These are phyloP conservation scores for Carollia perspicillata DNA, from an alignment of 2,113 vertebrate genomes.

Conservation along the genomic window DNA sequence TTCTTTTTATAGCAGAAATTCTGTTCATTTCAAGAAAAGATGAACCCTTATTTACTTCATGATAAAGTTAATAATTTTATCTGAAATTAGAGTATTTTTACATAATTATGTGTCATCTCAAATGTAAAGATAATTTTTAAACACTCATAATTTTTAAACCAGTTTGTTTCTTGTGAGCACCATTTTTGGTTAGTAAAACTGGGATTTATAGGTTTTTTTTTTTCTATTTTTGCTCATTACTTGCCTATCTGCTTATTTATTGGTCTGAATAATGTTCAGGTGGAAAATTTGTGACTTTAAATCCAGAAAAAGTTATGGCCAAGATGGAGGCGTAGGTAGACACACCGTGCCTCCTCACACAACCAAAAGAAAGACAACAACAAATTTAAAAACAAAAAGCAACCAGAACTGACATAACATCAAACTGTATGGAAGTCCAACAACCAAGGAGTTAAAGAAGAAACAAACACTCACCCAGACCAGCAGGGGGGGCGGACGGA, in stretches of 20 bases:
- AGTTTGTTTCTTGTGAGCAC: neutral
- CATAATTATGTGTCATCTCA: neutral
- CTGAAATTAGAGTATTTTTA: constrained; percentile 10
- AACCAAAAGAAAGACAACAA: no score
- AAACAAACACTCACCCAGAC: no score
- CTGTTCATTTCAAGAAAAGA: constrained; percentile 4
- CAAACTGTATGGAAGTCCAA: no score
- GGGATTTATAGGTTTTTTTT: neutral
- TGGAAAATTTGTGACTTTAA: constrained; percentile 23
- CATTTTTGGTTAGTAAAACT: neutral
- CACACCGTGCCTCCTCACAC: no score
- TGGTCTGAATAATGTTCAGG: constrained; percentile 4
- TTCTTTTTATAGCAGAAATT: neutral
- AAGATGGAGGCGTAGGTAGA: no score
- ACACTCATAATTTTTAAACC: neutral
- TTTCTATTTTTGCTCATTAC: neutral
- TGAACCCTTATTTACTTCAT: constrained; percentile 7
- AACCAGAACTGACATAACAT: no score
- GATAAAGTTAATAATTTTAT: constrained; percentile 25
- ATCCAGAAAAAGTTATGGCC: neutral
- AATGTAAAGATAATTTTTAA: neutral
- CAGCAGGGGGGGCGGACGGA: no score
- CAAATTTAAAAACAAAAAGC: no score
- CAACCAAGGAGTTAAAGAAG: no score
- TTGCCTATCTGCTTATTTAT: neutral